Conservation (phyloP, 53 echinoderm and acorn worm genomes). For the Patiria pectinifera region DNA sequence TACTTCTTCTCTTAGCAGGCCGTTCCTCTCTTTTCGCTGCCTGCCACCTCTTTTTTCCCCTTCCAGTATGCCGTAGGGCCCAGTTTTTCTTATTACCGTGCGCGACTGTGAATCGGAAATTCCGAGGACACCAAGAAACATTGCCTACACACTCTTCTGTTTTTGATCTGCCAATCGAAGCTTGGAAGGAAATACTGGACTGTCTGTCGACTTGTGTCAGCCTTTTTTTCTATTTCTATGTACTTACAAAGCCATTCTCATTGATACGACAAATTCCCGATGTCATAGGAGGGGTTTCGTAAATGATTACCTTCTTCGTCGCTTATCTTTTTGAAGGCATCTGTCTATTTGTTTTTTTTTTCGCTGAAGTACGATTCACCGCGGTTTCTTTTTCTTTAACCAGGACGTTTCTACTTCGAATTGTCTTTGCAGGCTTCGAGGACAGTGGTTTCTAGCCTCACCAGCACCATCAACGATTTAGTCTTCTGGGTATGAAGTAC, state of each 20-base stretch:
- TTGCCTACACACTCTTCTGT: no score
- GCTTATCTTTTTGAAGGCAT: constrained; percentile 8
- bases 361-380: background rate
- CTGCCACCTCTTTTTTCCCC: constrained; percentile 19
- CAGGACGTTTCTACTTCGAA: constrained; percentile 1
- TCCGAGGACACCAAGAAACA: no score
- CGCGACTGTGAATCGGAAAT: no score
- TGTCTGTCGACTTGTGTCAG: no score
- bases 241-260: background rate
- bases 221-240: background rate
- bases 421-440: background rate
- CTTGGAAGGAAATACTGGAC: no score
- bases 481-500: constrained; percentile 4
- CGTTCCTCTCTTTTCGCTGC: no score
- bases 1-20: constrained; percentile 2
- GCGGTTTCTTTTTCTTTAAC: constrained; percentile 24
- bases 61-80: background rate
- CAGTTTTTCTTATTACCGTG: no score
- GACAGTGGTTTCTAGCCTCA: constrained; percentile 18
- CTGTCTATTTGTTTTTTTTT: background rate
- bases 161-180: no score
- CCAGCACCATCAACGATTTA: constrained; percentile 29
- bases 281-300: background rate
- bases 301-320: background rate
- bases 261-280: no score